These are phyloP conservation scores for Mohoua ochrocephala DNA, from an alignment of 2,113 vertebrate genomes.

Conservation along the genomic window DNA sequence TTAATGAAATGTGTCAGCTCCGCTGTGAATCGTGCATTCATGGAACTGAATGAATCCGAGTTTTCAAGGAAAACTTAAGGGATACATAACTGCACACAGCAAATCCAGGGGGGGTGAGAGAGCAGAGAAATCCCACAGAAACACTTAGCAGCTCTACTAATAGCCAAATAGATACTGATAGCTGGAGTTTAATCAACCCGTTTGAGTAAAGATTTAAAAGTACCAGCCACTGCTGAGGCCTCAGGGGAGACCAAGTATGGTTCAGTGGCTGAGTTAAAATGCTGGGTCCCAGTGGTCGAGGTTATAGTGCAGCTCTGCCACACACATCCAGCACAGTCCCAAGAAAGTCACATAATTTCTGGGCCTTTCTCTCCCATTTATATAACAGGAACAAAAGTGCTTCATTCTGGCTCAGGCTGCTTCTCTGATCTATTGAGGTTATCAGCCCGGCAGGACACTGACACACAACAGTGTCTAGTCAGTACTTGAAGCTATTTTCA, in stretches of 20 bases:
- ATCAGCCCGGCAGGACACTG: not conserved
- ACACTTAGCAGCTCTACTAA: not conserved
- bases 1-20: slow-evolving; percentile 60
- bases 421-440: not conserved
- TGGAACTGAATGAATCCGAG: slow-evolving; percentile 27
- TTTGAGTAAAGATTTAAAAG: not conserved
- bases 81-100: not conserved
- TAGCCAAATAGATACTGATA: not conserved
- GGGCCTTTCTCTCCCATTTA: not conserved
- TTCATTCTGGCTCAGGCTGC: not conserved
- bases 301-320: not conserved
- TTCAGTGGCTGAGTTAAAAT: not conserved
- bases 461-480: not conserved
- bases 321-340: not conserved
- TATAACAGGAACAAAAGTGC: not conserved
- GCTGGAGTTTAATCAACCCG: not conserved
- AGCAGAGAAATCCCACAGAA: not conserved
- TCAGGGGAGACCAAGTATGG: not conserved
- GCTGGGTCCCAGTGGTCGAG: not conserved
- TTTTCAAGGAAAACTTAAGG: slow-evolving; percentile 47
- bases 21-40: slow-evolving; percentile 24
- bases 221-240: not conserved
- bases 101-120: not conserved
- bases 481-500: not conserved
- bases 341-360: not conserved